phyloP scores from a whole-genome alignment of 2,888 invertebrate species.

The Leptopilina myrica region DNA sequence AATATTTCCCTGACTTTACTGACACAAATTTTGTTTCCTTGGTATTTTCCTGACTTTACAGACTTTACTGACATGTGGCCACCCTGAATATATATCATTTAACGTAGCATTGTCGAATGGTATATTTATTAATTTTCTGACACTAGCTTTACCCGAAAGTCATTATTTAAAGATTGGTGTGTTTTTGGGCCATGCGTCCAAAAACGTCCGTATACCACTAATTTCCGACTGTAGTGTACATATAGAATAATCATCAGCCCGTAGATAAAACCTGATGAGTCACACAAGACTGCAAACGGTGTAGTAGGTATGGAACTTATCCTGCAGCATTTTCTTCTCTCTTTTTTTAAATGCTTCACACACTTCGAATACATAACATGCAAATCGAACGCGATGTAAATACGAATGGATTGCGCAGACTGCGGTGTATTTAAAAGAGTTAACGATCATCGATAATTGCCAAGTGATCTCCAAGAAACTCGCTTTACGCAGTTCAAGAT shows the following conservation, averaged over 20 bases:
- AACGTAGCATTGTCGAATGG: no score
- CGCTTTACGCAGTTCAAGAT: slow-evolving; percentile 31
- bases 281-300: slow-evolving; percentile 17
- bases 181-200: no score
- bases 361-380: slow-evolving; percentile 34
- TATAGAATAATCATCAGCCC: slow-evolving; percentile 30
- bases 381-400: slow-evolving; percentile 39
- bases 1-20: no score
- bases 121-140: no score
- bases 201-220: no score
- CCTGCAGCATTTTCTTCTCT: slow-evolving; percentile 4
- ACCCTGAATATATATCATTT: no score
- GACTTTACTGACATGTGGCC: no score
- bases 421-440: slow-evolving; percentile 37
- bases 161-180: no score
- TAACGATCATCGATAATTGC: slow-evolving; percentile 37
- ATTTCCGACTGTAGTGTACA: background rate
- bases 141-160: no score
- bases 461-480: slow-evolving; percentile 38
- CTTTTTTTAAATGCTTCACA: background rate
- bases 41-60: no score
- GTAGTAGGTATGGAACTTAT: slow-evolving; percentile 5
- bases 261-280: slow-evolving; percentile 7
- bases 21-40: no score
- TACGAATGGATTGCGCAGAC: slow-evolving; percentile 31